Conservation (phyloP, 2,113 vertebrate genomes). For the Ptilorrhoa leucosticta region DNA sequence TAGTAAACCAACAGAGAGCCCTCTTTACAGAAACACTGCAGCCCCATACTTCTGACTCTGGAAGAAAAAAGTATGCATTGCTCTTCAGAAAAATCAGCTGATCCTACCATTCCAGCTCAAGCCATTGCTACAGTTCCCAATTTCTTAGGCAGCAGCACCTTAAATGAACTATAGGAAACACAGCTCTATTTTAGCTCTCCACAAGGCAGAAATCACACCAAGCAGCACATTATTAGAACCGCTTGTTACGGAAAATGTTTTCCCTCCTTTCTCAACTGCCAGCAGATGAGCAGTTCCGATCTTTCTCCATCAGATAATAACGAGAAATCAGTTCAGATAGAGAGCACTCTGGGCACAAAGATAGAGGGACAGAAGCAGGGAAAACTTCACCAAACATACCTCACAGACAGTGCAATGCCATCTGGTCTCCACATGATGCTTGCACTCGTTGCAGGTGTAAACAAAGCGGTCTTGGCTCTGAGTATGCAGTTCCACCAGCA, state of each 20-base stretch:
- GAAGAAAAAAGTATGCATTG: background rate
- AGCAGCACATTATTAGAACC: background rate
- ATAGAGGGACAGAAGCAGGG: background rate
- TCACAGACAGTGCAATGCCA: slow-evolving; percentile 98
- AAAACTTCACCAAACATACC: slow-evolving; percentile 70
- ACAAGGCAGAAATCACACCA: background rate
- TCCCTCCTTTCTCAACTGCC: background rate
- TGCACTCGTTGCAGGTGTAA: slow-evolving; percentile 98
- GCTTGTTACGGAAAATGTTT: rapidly evolving
- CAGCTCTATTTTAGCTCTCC: background rate
- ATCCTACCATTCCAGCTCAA: background rate
- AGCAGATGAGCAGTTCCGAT: background rate
- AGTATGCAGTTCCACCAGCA: slow-evolving; percentile 96
- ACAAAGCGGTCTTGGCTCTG: slow-evolving; percentile 98
- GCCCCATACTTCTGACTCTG: background rate
- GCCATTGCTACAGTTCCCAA: background rate
- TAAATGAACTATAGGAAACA: background rate
- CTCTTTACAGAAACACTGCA: background rate
- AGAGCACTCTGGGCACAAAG: background rate
- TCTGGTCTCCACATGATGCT: slow-evolving; percentile 94
- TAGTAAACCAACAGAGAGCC: background rate
- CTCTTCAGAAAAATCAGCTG: background rate
- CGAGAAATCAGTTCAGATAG: background rate
- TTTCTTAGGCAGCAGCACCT: background rate
- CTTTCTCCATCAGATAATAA: background rate